These are phyloP conservation scores for Trisateles emortualis DNA, from an alignment of 2,888 invertebrate genomes.

Conservation along the genomic window DNA sequence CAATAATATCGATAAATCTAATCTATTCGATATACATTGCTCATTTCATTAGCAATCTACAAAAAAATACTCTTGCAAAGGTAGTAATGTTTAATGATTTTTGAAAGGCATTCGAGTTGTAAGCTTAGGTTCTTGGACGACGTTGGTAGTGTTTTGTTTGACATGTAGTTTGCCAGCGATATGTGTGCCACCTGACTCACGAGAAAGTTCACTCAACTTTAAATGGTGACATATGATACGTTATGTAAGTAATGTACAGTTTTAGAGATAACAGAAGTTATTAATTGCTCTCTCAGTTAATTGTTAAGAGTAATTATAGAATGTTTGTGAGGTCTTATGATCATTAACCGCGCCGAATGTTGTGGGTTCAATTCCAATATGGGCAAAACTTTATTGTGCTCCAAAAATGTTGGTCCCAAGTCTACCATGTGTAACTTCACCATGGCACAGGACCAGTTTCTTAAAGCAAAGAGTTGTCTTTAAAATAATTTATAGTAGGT, in stretches of 20 bases:
- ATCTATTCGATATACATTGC: constrained; percentile 41
- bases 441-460: too few relatives aligned
- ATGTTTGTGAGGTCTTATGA: too few relatives aligned
- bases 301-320: too few relatives aligned
- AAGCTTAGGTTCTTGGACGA: constrained; percentile 52
- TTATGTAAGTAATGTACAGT: constrained; percentile 42
- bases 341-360: too few relatives aligned
- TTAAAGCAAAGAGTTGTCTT: not conserved
- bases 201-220: constrained; percentile 59
- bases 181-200: constrained; percentile 69
- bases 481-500: not conserved
- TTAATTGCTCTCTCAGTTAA: too few relatives aligned
- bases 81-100: constrained; percentile 43
- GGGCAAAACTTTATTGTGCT: too few relatives aligned
- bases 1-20: constrained; percentile 15
- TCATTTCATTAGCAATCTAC: constrained; percentile 38
- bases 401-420: too few relatives aligned
- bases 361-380: too few relatives aligned
- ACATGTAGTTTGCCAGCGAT: constrained; percentile 70
- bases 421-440: too few relatives aligned
- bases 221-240: constrained; percentile 49
- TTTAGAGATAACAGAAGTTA: constrained; percentile 6
- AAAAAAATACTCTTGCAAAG: constrained; percentile 23
- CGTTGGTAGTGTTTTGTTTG: constrained; percentile 73
- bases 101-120: constrained; percentile 29